Conservation (phyloP, 2,888 invertebrate genomes). For the Tachina fera region DNA sequence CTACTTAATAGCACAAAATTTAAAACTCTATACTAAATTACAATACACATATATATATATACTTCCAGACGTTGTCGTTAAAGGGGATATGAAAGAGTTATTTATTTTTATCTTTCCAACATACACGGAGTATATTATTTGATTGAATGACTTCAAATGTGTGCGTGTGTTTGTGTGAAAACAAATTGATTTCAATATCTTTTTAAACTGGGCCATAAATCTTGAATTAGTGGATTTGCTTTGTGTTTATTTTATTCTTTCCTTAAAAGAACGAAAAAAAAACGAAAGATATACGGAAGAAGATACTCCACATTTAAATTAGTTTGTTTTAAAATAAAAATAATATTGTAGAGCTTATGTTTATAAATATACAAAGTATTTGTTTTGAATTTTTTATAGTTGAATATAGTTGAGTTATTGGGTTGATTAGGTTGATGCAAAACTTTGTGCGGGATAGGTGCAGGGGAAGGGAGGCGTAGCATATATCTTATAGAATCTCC, state of each 20-base stretch:
- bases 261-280: slow-evolving; percentile 19
- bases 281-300: slow-evolving; percentile 5
- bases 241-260: slow-evolving; percentile 9
- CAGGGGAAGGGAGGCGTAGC: too few species aligned
- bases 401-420: too few species aligned
- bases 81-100: slow-evolving; percentile 63
- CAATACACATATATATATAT: not conserved
- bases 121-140: slow-evolving; percentile 22
- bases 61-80: slow-evolving; percentile 4
- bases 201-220: slow-evolving; percentile 68
- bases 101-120: slow-evolving; percentile 64
- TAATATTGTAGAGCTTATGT: not conserved
- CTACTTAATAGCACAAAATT: slow-evolving; percentile 50
- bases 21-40: slow-evolving; percentile 27
- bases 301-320: slow-evolving; percentile 42
- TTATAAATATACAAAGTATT: too few species aligned
- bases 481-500: too few species aligned
- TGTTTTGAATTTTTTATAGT: too few species aligned
- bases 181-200: slow-evolving; percentile 70
- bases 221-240: slow-evolving; percentile 56
- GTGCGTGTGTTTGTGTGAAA: slow-evolving; percentile 1
- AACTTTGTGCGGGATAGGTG: too few species aligned
- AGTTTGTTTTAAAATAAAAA: slow-evolving; percentile 42
- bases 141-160: slow-evolving; percentile 10
- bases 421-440: too few species aligned